Conservation (phyloP, 2,888 invertebrate genomes). For the Acronicta leporina region DNA sequence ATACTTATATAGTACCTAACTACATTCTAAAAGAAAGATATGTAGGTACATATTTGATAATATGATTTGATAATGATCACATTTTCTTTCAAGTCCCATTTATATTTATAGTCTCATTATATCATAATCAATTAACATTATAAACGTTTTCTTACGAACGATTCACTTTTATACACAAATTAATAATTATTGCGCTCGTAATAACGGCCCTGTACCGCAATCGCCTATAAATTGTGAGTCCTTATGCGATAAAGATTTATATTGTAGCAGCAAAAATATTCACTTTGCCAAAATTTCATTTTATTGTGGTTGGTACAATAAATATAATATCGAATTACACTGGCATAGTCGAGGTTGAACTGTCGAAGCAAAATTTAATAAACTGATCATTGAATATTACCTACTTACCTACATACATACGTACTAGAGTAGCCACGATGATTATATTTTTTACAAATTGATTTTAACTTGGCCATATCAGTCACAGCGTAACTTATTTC, state of each 20-base stretch:
- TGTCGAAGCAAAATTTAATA: conserved; percentile 45
- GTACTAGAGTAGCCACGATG: no score
- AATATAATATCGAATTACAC: conserved; percentile 25
- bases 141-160: background rate
- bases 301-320: conserved; percentile 8
- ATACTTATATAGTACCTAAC: no score
- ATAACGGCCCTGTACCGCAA: conserved; percentile 24
- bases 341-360: background rate
- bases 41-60: no score
- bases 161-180: background rate
- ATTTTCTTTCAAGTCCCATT: background rate
- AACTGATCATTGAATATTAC: conserved; percentile 2
- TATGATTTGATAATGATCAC: no score
- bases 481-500: no score
- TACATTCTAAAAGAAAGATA: no score
- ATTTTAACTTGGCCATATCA: no score
- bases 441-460: no score
- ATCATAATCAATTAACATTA: conserved; percentile 1
- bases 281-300: no score
- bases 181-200: background rate
- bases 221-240: conserved; percentile 22
- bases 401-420: no score
- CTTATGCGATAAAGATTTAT: conserved; percentile 27
- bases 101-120: background rate
- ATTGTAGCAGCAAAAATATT: conserved; percentile 16